These are phyloP conservation scores for Cherax destructor DNA, from an alignment of 1,140 invertebrate species.

Conservation along the genomic window DNA sequence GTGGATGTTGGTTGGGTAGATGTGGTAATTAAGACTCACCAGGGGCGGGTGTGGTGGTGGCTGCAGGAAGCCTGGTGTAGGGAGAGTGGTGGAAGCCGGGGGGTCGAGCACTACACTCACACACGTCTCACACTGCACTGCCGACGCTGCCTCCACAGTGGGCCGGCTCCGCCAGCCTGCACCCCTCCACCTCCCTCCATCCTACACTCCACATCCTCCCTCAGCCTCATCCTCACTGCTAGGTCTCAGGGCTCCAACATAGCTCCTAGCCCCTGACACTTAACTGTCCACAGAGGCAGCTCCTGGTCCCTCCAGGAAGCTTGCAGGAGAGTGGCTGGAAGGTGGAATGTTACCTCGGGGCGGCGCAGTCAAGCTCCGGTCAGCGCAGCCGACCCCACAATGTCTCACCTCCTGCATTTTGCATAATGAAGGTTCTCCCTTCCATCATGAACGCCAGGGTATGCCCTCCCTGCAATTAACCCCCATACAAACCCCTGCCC, in stretches of 20 bases:
- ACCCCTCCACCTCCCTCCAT: background rate
- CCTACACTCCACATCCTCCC: background rate
- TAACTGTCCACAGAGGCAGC: no score
- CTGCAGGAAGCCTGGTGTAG: background rate
- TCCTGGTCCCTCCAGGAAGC: background rate
- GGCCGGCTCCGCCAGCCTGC: no score
- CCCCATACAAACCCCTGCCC: no score
- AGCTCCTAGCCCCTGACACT: background rate
- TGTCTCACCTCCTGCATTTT: background rate
- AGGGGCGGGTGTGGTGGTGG: background rate
- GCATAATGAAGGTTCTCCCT: background rate
- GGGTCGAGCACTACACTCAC: background rate
- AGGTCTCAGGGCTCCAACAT: background rate
- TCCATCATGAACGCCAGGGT: background rate
- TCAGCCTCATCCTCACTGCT: background rate
- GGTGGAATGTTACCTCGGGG: background rate
- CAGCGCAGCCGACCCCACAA: background rate
- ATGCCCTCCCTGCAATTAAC: background rate
- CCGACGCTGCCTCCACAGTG: background rate
- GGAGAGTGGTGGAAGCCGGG: background rate
- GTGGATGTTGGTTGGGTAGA: no score
- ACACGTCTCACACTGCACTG: background rate
- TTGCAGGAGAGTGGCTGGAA: background rate
- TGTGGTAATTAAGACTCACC: background rate
- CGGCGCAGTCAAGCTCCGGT: background rate